A percentile compares a stretch with the other conserved stretches of the same genome.
Evolutionary conservation across 2,113 vertebrate genomes (phyloP).

Genomic region (Rhinolophus ferrumequinum): DNA sequence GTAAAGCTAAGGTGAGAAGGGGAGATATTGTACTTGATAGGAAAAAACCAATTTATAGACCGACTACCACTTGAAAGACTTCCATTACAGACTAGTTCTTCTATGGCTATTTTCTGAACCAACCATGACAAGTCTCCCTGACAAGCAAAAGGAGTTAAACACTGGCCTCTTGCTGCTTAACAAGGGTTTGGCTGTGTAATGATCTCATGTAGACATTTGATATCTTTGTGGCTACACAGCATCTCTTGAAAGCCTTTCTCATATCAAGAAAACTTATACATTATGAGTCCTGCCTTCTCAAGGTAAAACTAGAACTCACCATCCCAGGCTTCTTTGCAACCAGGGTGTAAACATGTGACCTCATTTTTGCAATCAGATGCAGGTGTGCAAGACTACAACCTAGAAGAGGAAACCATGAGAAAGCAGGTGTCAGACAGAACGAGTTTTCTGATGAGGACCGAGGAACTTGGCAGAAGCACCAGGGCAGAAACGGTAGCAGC

Average conservation of each 20-base stretch:
- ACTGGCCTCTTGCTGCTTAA: neutral
- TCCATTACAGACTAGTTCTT: neutral
- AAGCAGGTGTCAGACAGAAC: neutral
- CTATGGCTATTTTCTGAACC: neutral
- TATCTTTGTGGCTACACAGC: neutral
- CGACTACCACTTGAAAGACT: neutral
- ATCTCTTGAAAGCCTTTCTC: constrained; percentile 25
- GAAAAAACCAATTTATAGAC: neutral
- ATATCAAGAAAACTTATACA: neutral
- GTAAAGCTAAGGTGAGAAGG: neutral
- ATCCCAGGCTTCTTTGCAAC: neutral
- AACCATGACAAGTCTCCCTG: neutral
- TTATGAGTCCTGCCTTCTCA: neutral
- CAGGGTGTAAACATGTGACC: neutral
- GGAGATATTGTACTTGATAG: neutral
- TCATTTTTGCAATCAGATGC: neutral
- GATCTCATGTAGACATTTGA: neutral
- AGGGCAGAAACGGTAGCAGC: neutral
- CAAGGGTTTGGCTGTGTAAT: neutral
- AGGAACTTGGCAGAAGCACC: neutral
- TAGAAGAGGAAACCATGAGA: constrained; percentile 6
- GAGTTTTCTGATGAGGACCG: neutral
- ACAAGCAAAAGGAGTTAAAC: neutral
- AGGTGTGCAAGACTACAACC: neutral
- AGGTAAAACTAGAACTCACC: neutral